A percentile compares a stretch with the other conserved stretches of the same genome.
These are phyloP conservation scores for Clarias pachynema DNA, from an alignment of 2,797 vertebrate genomes.

Conservation along the genomic window DNA sequence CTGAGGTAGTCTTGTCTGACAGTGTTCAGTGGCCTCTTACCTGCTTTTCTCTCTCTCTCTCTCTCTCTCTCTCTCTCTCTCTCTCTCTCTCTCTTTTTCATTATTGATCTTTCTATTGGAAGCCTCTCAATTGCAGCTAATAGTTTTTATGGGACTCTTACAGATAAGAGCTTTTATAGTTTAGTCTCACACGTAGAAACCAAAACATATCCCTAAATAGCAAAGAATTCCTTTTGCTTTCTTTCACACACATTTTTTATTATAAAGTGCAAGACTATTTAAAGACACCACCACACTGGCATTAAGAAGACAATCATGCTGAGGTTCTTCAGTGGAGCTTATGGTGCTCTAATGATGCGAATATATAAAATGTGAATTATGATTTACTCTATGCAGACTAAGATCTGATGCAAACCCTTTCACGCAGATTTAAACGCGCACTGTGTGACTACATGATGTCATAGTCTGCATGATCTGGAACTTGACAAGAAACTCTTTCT, in stretches of 20 bases:
- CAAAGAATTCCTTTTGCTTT: conserved; percentile 1
- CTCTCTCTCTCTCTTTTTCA: conserved; percentile 16
- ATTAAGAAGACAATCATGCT: conserved; percentile 54
- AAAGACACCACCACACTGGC: conserved; percentile 30
- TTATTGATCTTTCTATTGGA: conserved; percentile 53
- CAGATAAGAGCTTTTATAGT: conserved; percentile 64
- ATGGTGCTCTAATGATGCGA: conserved; percentile 30
- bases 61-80: conserved; percentile 16
- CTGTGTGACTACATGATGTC: conserved; percentile 43
- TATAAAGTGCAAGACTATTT: conserved; percentile 2
- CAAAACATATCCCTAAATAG: conserved; percentile 47
- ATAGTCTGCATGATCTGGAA: conserved; percentile 23
- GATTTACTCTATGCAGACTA: conserved; percentile 54
- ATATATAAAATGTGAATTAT: conserved; percentile 21
- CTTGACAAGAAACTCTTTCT: neutral
- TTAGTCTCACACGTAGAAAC: conserved; percentile 51
- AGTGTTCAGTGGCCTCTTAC: conserved; percentile 25
- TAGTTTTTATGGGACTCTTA: conserved; percentile 73
- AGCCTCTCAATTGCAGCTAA: conserved; percentile 68
- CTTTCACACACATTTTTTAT: neutral
- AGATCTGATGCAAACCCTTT: conserved; percentile 55
- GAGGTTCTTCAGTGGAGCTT: conserved; percentile 18
- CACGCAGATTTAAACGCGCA: conserved; percentile 45
- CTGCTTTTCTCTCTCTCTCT: conserved; percentile 16
- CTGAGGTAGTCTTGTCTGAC: conserved; percentile 33